phyloP scores from a whole-genome alignment of 1,140 invertebrate genomes.

The Rhynchophorus ferrugineus region DNA sequence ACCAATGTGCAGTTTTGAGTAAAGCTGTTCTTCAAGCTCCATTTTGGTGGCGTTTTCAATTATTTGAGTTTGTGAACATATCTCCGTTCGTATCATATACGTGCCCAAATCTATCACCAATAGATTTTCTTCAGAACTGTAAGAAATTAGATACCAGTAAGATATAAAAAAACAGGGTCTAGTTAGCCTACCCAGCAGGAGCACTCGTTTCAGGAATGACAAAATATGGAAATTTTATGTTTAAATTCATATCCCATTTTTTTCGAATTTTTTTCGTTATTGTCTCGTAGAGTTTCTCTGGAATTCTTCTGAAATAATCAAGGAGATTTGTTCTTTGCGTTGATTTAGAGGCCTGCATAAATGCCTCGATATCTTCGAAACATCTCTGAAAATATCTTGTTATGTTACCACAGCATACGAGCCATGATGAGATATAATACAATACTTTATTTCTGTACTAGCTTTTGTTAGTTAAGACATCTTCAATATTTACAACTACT shows the following conservation, averaged over 20 bases:
- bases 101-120: constrained; percentile 67
- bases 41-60: constrained; percentile 72
- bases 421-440: no score
- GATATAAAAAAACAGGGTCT: not conserved
- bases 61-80: constrained; percentile 59
- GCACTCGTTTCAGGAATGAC: constrained; percentile 72
- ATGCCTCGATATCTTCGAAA: constrained; percentile 64
- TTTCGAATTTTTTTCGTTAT: constrained; percentile 38
- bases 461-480: no score
- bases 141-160: not conserved
- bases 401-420: not conserved
- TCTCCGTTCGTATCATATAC: constrained; percentile 63
- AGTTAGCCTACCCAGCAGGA: constrained; percentile 57
- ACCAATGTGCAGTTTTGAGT: constrained; percentile 64
- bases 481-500: no score
- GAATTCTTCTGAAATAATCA: constrained; percentile 43
- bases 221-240: constrained; percentile 71
- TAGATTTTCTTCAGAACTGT: constrained; percentile 52
- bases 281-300: constrained; percentile 29
- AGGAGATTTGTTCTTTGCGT: constrained; percentile 15
- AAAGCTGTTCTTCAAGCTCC: constrained; percentile 74
- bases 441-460: no score
- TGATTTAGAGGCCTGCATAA: constrained; percentile 45
- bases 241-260: constrained; percentile 64
- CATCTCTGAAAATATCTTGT: constrained; percentile 52